Evolutionary conservation across 1,140 invertebrate species (phyloP).

Genomic region (Galendromus occidentalis): DNA sequence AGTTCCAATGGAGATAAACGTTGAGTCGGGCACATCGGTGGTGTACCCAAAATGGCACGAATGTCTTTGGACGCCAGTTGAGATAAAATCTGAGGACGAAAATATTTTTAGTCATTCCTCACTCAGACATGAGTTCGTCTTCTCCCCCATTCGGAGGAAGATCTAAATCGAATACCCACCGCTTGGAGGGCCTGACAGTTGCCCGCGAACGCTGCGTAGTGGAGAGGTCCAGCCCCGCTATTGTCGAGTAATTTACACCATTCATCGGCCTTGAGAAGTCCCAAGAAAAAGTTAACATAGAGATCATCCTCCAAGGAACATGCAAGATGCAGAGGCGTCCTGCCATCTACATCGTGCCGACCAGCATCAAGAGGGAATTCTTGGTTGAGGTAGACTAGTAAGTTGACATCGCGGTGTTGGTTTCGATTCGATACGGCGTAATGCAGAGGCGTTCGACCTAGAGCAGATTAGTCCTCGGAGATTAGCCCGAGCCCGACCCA

Average conservation of each 20-base stretch:
- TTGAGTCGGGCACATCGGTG: not conserved
- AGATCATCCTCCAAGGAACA: constrained; percentile 1
- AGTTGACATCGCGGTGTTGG: constrained; percentile 6
- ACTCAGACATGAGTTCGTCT: not conserved
- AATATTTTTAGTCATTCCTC: too few species aligned
- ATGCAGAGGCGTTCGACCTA: constrained; percentile 4
- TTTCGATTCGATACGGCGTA: not conserved
- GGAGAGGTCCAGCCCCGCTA: not conserved
- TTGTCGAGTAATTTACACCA: constrained; percentile 7
- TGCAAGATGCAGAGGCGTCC: constrained; percentile 1
- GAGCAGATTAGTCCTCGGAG: too few species aligned
- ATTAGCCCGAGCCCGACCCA: too few species aligned
- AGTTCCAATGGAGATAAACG: not conserved
- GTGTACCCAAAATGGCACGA: not conserved
- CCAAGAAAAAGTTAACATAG: constrained; percentile 3
- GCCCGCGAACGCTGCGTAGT: not conserved
- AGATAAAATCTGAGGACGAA: not conserved
- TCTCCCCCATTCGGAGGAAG: not conserved
- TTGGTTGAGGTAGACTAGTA: constrained; percentile 1
- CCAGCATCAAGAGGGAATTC: not conserved
- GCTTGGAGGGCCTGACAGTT: not conserved
- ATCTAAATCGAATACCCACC: not conserved
- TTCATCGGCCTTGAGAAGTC: constrained; percentile 7
- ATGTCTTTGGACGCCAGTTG: not conserved
- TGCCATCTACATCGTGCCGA: not conserved